phyloP scores from a whole-genome alignment of 2,797 vertebrate genomes.

The Sebastiscus tertius region DNA sequence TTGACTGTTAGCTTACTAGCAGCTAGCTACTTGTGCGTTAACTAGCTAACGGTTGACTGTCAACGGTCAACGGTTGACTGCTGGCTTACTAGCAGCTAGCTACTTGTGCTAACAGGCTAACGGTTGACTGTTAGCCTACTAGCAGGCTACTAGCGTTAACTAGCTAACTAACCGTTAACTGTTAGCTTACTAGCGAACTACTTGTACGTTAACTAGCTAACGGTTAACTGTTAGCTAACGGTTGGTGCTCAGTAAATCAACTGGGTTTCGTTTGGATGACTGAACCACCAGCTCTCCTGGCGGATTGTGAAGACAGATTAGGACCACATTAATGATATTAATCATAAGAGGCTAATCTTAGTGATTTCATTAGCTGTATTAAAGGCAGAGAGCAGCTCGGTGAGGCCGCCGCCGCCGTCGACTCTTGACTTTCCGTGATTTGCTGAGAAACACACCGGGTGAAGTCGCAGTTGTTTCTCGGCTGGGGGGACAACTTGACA shows the following conservation, averaged over 20 bases:
- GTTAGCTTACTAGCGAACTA: too few relatives aligned
- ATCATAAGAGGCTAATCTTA: conserved; percentile 36
- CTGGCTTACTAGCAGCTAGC: too few relatives aligned
- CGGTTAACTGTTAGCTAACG: neutral
- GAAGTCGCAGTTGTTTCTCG: conserved; percentile 72
- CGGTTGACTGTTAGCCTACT: neutral
- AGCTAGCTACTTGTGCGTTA: too few relatives aligned
- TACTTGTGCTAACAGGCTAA: too few relatives aligned
- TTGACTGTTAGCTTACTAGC: too few relatives aligned
- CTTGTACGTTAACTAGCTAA: too few relatives aligned
- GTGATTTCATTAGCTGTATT: conserved; percentile 32
- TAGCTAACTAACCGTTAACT: neutral
- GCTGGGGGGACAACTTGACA: conserved; percentile 79
- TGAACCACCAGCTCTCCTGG: conserved; percentile 28
- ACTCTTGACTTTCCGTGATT: conserved; percentile 64
- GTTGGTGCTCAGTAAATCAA: conserved; percentile 2
- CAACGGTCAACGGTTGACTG: too few relatives aligned
- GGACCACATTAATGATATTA: conserved; percentile 40
- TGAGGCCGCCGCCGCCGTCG: conserved; percentile 44
- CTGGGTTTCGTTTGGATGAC: conserved; percentile 47
- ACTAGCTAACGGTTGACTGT: too few relatives aligned
- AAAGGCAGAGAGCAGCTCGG: conserved; percentile 43
- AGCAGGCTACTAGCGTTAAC: neutral
- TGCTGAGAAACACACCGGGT: conserved; percentile 56
- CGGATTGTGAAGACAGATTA: conserved; percentile 33